phyloP scores from a whole-genome alignment of 2,888 invertebrate genomes.

The Geotrupes spiniger region DNA sequence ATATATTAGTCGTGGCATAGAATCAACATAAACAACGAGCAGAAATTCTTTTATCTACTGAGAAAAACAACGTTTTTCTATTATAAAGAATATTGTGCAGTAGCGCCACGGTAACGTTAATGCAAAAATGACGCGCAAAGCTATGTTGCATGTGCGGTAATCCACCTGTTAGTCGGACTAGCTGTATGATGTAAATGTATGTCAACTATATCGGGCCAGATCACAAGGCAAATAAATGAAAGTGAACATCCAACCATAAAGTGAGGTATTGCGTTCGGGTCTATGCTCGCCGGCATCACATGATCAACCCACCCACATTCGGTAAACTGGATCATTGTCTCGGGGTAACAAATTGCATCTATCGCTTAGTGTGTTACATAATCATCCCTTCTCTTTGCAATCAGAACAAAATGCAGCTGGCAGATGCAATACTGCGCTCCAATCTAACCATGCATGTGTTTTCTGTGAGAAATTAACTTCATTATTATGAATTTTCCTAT shows the following conservation, averaged over 20 bases:
- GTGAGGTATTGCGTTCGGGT: not conserved
- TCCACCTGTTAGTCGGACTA: no score
- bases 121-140: no score
- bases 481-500: no score
- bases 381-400: constrained; percentile 34
- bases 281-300: not conserved
- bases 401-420: constrained; percentile 21
- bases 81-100: no score
- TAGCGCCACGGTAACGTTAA: no score
- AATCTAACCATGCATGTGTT: constrained; percentile 18
- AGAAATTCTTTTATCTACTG: no score
- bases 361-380: constrained; percentile 30
- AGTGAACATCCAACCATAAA: constrained; percentile 5
- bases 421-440: constrained; percentile 23
- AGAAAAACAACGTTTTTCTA: no score
- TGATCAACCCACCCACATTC: constrained; percentile 24
- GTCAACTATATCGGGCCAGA: not conserved
- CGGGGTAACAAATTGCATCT: constrained; percentile 33
- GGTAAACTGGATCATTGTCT: constrained; percentile 32
- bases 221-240: not conserved
- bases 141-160: no score
- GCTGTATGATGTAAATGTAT: not conserved
- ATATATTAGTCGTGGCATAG: no score
- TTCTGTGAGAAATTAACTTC: not conserved
- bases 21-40: no score